Evolutionary conservation across 2,888 invertebrate genomes (phyloP), one percentile per base, ranked within the genome.

Genomic region (Cancer borealis): DNA sequence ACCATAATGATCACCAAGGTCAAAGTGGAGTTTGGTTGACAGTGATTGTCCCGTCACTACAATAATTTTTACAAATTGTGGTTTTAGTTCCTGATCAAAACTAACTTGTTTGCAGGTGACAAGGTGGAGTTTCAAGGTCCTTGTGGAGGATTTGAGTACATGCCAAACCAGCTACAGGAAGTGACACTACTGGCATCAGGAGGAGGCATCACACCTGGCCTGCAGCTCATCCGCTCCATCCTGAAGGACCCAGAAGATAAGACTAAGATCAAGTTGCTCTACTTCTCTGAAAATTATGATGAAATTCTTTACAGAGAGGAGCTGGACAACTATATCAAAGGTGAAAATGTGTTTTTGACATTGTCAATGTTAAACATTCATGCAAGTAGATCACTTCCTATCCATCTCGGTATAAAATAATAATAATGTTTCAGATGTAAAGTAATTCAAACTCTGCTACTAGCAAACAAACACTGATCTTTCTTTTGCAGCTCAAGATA

Each of bases 131-230:
- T 96, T 91, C 93, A 94, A n/a, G 96, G 96, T 6, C 96, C 96
- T 21, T 95, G 96, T 89, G 96, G 96, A 30, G 96, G 96, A 3
- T 96, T 96, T 79, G 96, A 96, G 87, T 96, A 96, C 91, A 30
- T 79, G 14, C 84, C 95, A 8, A 95, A 92, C 79, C 89, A 92
- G 88, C 73, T 96, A 92, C 95, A 96, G n/a, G 88, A 95, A 45
- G 54, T 96, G 91, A 95, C 96, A 0, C 92, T 96, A 17, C 73
- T 96, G 45, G 95, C 95, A 3, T 95, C 96, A 5, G 96, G 96
- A 0, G 95, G 95, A 8, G 96, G 96, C 3, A 94, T 96, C 89
- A 96, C 96, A 10, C 96, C 96, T 2, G 95, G 93, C 46, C 88
- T 96, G 90, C 96, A 96, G 93, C 95, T 96, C 87, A 94, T 96